A percentile compares a stretch with the other conserved stretches of the same genome.
phyloP scores from a whole-genome alignment of 37 sponge, comb jelly and placozoan species.

The Crambe crambe region DNA sequence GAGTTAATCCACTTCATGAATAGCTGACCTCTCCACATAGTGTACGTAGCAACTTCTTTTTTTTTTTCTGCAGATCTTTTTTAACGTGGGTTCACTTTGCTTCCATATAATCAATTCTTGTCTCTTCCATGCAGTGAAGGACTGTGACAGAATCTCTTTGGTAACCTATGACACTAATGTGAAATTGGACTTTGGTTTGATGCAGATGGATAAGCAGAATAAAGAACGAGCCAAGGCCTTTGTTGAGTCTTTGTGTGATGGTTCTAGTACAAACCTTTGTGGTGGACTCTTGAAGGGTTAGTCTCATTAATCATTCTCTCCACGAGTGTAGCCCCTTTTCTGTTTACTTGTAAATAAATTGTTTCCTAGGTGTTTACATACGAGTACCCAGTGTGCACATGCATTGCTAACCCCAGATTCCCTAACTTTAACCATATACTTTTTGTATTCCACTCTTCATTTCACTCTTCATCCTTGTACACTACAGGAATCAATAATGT shows the following conservation, averaged over 20 bases:
- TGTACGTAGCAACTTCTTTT: no score
- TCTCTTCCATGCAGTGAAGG: constrained; percentile 65
- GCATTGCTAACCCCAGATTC: no score
- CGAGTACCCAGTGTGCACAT: no score
- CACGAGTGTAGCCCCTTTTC: not conserved
- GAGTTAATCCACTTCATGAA: no score
- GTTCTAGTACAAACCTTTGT: constrained; percentile 81
- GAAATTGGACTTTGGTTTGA: constrained; percentile 58
- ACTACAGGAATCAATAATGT: no score
- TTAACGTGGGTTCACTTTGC: no score
- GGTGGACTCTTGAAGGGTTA: constrained; percentile 83
- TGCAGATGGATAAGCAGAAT: constrained; percentile 60
- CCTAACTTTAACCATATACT: not conserved
- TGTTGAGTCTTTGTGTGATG: constrained; percentile 54
- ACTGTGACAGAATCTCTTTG: constrained; percentile 74
- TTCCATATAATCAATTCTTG: not conserved
- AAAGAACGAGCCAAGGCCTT: constrained; percentile 53
- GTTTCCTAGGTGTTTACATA: no score
- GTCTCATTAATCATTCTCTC: no score
- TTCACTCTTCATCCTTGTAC: no score
- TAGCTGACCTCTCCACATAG: no score
- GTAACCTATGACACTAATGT: constrained; percentile 81
- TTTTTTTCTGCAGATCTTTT: no score
- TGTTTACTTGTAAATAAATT: not conserved
- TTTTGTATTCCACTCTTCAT: no score